Base-by-base conservation (phyloP, 2,113 vertebrate species). In the Astur gentilis region DNA sequence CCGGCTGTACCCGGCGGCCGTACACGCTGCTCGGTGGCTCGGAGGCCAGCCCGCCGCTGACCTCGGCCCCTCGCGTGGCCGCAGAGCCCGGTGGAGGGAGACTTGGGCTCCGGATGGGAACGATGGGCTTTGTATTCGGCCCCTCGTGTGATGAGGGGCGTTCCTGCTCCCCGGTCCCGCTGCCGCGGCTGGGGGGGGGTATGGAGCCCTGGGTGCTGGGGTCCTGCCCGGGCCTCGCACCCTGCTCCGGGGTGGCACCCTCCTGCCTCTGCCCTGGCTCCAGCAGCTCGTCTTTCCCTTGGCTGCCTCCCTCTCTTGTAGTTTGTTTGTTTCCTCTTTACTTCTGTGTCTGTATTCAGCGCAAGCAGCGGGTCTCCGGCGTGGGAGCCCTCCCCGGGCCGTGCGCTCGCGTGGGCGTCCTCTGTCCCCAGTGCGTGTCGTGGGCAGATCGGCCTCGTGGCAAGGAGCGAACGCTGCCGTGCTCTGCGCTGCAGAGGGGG, bases 391-490 rank as follows among this genome's bases (percentile, higher is more conserved):
- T 66, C 34, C 65, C 32, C 1, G 0, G 11, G 17, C 47, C 1
- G 1, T 54, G 27, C 0, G 1, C 55, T 69, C 0, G 0, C 0
- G 0, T 6, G 19, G 65, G 11, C 44, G 38, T 52, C 55, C 34
- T 73, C 60, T 1, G 0, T 38, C 32, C 45, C 36, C 47, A 27
- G 55, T 1, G 2, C 25, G 3, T 4, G n/a, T n/a, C 3, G 1
- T 21, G 62, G 42, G 31, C 52, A 42, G 27, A 8, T 3, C 9
- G 10, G 61, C 55, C 45, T 38, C 5, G 0, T 5, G 52, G 76
- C 13, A 5, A 58, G 57, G 25, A 66, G 31, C 36, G 22, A 69
- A 57, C 3, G 0, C 31, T 71, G 66, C 85, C 2, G 0, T 18
- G 65, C 38, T 54, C 32, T 18, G 42, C 2, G 4, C 42, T 77